Evolutionary conservation across 2,888 invertebrate genomes (phyloP).

Genomic region (Cheilosia grossa): DNA sequence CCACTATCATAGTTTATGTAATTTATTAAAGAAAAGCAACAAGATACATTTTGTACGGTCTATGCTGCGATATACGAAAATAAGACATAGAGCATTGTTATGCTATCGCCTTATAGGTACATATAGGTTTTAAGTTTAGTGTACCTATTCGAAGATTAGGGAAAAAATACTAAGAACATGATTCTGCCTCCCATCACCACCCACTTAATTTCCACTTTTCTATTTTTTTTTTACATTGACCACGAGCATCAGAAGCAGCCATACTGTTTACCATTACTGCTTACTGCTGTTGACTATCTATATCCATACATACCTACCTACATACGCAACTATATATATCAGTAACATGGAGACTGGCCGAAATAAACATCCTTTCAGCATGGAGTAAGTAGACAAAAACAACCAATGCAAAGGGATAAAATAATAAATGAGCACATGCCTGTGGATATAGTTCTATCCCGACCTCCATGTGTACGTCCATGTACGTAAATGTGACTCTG

Average conservation of each 20-base stretch:
- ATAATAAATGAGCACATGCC: conserved; percentile 74
- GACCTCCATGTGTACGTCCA: conserved; percentile 72
- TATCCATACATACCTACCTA: conserved; percentile 30
- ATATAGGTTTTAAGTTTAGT: conserved; percentile 27
- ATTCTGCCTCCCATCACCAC: conserved; percentile 55
- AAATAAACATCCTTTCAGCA: conserved; percentile 74
- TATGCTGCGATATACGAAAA: conserved; percentile 38
- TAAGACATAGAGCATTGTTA: conserved; percentile 15
- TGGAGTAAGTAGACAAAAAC: conserved; percentile 74
- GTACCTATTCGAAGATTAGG: conserved; percentile 45
- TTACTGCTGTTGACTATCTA: conserved; percentile 60
- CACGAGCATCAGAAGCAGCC: conserved; percentile 67
- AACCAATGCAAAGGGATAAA: conserved; percentile 75
- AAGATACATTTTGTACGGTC: neutral
- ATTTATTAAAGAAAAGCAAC: neutral
- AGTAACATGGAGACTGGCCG: conserved; percentile 72
- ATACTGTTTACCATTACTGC: conserved; percentile 74
- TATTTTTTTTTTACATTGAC: conserved; percentile 68
- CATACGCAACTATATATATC: conserved; percentile 59
- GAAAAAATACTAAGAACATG: conserved; percentile 49
- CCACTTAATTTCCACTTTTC: conserved; percentile 71
- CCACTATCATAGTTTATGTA: neutral
- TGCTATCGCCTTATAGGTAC: neutral
- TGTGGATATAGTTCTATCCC: conserved; percentile 74
- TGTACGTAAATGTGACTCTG: conserved; percentile 74